phyloP scores from a whole-genome alignment of 1,140 invertebrate species.

The Microvelia longipes region DNA sequence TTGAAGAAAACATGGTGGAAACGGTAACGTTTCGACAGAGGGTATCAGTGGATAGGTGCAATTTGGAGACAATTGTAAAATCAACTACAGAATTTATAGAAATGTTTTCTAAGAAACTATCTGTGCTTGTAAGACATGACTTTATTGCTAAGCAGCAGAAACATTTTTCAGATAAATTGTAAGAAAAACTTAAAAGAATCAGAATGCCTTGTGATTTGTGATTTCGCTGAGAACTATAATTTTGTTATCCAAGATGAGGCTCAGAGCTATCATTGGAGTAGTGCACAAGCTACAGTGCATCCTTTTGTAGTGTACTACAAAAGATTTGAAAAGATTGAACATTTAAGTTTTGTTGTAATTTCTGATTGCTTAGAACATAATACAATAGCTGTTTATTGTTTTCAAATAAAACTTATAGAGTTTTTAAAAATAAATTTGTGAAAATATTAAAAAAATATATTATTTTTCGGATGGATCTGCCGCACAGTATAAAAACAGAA shows the following conservation, averaged over 20 bases:
- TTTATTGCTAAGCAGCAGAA: not conserved
- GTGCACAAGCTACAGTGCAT: not conserved
- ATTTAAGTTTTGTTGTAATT: not conserved
- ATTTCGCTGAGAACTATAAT: slow-evolving; percentile 3
- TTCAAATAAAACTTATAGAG: not conserved
- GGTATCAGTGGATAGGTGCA: not conserved
- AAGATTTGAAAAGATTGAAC: not conserved
- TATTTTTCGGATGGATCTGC: not conserved
- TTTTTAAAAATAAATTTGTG: not conserved
- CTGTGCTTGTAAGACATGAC: not conserved
- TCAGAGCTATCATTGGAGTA: slow-evolving; percentile 1
- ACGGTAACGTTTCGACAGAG: too few species aligned
- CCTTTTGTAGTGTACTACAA: not conserved
- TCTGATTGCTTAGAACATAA: not conserved
- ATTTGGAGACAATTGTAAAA: not conserved
- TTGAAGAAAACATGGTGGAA: too few species aligned
- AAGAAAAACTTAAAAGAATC: not conserved
- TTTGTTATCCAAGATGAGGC: not conserved
- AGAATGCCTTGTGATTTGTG: not conserved
- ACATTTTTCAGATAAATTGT: not conserved
- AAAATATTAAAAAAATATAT: not conserved
- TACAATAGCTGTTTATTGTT: not conserved
- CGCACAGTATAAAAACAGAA: not conserved
- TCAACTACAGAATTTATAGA: not conserved
- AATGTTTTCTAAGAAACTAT: not conserved